These are phyloP conservation scores for Salticus scenicus DNA, from an alignment of 2,888 invertebrate genomes.

Conservation along the genomic window DNA sequence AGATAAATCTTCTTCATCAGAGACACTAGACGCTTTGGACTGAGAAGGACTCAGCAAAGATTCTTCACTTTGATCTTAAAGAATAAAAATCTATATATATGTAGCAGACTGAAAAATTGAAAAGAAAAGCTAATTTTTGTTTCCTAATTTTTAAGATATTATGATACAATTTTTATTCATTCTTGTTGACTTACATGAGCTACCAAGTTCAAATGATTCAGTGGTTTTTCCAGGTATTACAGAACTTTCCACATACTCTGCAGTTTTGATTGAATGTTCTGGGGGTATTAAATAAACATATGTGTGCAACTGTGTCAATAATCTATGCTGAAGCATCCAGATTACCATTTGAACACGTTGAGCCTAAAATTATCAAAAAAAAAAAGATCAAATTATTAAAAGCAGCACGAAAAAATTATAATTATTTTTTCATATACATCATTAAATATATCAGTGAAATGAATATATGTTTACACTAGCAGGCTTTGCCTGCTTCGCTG, in stretches of 20 bases:
- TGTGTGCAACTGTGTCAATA: conserved; percentile 93
- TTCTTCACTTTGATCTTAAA: conserved; percentile 66
- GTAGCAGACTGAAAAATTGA: neutral
- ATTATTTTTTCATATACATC: no score
- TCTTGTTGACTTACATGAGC: conserved; percentile 38
- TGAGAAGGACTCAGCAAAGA: conserved; percentile 65
- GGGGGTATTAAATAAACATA: conserved; percentile 88
- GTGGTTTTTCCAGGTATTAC: neutral
- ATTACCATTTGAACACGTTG: conserved; percentile 88
- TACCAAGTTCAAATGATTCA: conserved; percentile 44
- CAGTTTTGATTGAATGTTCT: conserved; percentile 26
- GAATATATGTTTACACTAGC: no score
- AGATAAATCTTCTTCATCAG: conserved; percentile 61
- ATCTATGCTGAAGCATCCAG: conserved; percentile 92
- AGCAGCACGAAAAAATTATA: neutral
- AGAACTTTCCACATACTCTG: conserved; percentile 20
- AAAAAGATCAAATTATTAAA: neutral
- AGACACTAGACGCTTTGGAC: conserved; percentile 53
- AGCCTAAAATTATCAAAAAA: conserved; percentile 73
- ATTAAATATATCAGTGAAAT: no score
- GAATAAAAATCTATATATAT: neutral
- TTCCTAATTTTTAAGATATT: no score
- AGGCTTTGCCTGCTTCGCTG: no score
- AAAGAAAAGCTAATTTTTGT: neutral
- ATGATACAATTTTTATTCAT: neutral